Base-by-base conservation (phyloP, 35 echinoderm and acorn worm genomes). In the Strongylocentrotus purpuratus region DNA sequence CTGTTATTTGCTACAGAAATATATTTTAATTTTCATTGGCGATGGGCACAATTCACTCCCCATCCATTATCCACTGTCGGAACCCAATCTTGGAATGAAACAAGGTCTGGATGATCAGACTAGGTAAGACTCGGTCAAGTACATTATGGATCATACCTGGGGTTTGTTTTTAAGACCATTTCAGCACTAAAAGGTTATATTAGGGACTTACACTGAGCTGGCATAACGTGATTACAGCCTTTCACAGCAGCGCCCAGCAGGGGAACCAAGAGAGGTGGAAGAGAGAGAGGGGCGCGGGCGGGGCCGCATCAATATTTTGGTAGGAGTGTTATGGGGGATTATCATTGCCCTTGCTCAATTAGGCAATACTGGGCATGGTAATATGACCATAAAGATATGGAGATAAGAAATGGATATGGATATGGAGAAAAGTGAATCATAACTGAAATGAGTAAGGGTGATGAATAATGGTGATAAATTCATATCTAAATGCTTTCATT, bases 131-230 rank as follows among this genome's bases (percentile, higher is more conserved):
- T 78, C 65, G 65, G 65, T 28, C 65, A 78, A 78, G 65, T 78
- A 78, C 65, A 78, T 22, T 78, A 78, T 78, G 65, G 65, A 78
- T 78, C 65, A 78, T 78, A 78, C 20, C 65, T 78, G 5, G 65
- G 65, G 65, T 78, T 78, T 78, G 65, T 78, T 78, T 78, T 78
- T 78, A 78, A 78, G 65, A 78, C 65, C 65, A 78, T 78, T 78
- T 78, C 25, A 78, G 65, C 65, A n/a, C 65, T 78, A 78, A 78
- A 78, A 78, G 65, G 65, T 78, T 78, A 78, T 78, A 78, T 78
- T n/a, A 78, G 20, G 22, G 65, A 78, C 22, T 78, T 78, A 78
- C 65, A 78, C 65, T 78, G 65, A 78, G 65, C 65, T 8, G 20
- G 65, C 65, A 78, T 78, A 78, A 78, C 20, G 22, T 78, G 65